Base-by-base conservation (phyloP, 2,888 invertebrate genomes). In the Limnephilus lunatus region DNA sequence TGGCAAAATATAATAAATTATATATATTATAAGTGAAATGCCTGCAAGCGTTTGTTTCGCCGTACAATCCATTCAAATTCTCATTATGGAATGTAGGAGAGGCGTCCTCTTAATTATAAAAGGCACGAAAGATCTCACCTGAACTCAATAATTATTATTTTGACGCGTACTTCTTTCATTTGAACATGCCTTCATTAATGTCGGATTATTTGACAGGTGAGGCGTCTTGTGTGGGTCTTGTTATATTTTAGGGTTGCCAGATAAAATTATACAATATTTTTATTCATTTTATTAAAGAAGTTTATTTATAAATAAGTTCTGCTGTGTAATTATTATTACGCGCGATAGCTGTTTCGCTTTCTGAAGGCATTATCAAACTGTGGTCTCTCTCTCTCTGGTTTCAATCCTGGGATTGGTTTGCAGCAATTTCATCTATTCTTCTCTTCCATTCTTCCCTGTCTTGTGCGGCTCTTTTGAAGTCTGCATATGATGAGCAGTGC, bases 51-150 rank as follows among this genome's bases (percentile, higher is more conserved):
- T 88, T 39, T 35, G 7, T 35, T 68, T 19, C 81, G 88, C 35
- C 39, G 35, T 80, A 53, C 88, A 80, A 5, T n/a, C 32, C 82
- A 89, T 92, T 91, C 81, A 92, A 92, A 92, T 68, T 91, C 81
- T 91, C 25, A 88, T 81, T 81, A 80, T n/a, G n/a, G 12, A 90
- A 85, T 85, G 25, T 85, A 32, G n/a, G 25, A 68, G 85, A 90
- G 82, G 82, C 90, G 82, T 48, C 68, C 25, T 85, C 19, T 53
- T 90, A 90, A 90, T 90, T 90, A 85, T 90, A 90, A 68, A 90
- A 90, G 90, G 90, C 85, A 90, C 90, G 85, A 90, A 90, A 89
- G 48, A 85, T 53, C 85, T 44, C 85, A 35, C 90, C 80, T 83
- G 14, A 35, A 48, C 31, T 35, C 68, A 90, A 19, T 25, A 32